Conservation (phyloP, 2,113 vertebrate genomes). For the Eleginops maclovinus region DNA sequence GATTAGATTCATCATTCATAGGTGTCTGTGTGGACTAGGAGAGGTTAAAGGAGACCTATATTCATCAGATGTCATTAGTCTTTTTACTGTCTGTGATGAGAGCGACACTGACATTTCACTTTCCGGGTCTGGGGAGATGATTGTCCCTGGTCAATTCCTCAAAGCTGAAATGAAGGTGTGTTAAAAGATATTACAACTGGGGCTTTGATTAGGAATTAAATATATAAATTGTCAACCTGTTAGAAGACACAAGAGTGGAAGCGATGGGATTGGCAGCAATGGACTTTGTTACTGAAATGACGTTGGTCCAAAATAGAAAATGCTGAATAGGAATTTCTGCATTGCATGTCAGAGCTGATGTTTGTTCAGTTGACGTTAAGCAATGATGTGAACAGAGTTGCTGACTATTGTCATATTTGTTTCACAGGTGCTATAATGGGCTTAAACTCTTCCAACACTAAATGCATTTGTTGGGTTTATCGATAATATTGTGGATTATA, state of each 20-base stretch:
- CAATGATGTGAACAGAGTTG: background rate
- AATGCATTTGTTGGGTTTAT: background rate
- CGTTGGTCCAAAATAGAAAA: background rate
- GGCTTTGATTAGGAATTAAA: background rate
- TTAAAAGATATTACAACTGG: background rate
- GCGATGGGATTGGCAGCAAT: slow-evolving; percentile 11
- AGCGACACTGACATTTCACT: background rate
- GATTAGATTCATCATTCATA: background rate
- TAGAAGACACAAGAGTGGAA: slow-evolving; percentile 2
- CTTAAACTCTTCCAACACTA: background rate
- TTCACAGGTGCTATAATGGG: background rate
- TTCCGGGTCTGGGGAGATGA: background rate
- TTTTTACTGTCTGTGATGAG: slow-evolving; percentile 23
- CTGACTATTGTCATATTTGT: background rate
- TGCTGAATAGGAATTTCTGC: background rate
- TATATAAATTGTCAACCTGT: background rate
- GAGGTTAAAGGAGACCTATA: too few relatives aligned
- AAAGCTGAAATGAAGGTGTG: slow-evolving; percentile 1
- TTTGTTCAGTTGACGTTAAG: background rate
- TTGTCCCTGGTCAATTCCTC: background rate
- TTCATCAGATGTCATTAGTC: slow-evolving; percentile 3
- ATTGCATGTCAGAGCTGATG: background rate
- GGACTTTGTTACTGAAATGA: background rate
- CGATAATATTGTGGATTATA: background rate
- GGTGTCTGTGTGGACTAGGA: background rate